A percentile compares a stretch with the other conserved stretches of the same genome.
Evolutionary conservation across 2,797 vertebrate species (phyloP).

Genomic region (Peromyscus aztecus): DNA sequence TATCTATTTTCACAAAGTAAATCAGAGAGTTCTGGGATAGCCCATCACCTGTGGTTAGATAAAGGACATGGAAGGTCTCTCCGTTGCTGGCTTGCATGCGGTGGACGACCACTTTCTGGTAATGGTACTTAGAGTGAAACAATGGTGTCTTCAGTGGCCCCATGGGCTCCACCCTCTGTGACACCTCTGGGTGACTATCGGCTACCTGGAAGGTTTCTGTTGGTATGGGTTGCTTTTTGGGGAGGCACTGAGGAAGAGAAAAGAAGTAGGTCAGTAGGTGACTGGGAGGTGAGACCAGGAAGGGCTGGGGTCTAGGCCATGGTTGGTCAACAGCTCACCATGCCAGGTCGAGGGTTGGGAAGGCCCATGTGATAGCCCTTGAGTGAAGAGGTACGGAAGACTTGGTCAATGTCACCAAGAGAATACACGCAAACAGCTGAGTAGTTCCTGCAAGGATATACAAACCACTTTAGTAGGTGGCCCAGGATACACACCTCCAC

Average conservation of each 20-base stretch:
- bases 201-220: constrained; percentile 89
- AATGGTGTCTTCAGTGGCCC: constrained; percentile 79
- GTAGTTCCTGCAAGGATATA: constrained; percentile 85
- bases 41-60: constrained; percentile 87
- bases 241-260: constrained; percentile 83
- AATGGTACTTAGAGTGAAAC: constrained; percentile 88
- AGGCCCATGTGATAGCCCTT: constrained; percentile 82
- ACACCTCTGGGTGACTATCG: constrained; percentile 87
- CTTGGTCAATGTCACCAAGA: constrained; percentile 84
- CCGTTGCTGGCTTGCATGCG: constrained; percentile 59
- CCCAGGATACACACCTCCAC: accelerated
- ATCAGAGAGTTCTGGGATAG: background rate
- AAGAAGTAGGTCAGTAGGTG: background rate
- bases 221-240: constrained; percentile 83
- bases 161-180: constrained; percentile 84
- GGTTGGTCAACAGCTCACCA: constrained; percentile 74
- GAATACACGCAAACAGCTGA: constrained; percentile 88
- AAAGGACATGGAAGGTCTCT: constrained; percentile 83
- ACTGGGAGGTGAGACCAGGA: background rate
- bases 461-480: accelerated
- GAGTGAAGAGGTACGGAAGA: constrained; percentile 87
- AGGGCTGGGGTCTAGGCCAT: background rate
- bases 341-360: constrained; percentile 87
- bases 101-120: constrained; percentile 87
- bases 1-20: constrained; percentile 14